Base-by-base conservation (phyloP, 2,888 invertebrate genomes). In the Mesochorus sp. region DNA sequence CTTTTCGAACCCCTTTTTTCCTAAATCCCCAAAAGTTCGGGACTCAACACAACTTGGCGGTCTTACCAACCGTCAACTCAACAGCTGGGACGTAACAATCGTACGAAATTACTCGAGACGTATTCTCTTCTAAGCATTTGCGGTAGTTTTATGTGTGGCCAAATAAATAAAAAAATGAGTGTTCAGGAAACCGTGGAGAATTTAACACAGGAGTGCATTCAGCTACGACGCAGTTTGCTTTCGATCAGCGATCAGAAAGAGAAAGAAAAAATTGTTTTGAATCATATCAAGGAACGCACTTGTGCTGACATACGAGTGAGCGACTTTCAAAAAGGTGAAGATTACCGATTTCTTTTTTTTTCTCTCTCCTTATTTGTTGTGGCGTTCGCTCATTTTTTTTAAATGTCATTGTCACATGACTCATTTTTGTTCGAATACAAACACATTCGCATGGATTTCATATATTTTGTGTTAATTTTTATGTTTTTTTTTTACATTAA, bases 271-370 rank as follows among this genome's bases (percentile, higher is more conserved):
- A 85, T 94, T 3, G 91, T 94, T 80, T 85, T 90, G 44, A 92
- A 92, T 75, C 95, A 94, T 83, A 92, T 95, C 14, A 92, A 93
- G 84, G 92, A 92, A 88, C 89, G 82, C 57, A 83, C 83, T 1
- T 80, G 84, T 3, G 84, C 76, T 12, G 85, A 79, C 5, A 39
- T 78, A 37, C 76, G 73, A 14, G 80, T 87, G 76, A 86, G 81
- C 76, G 89, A 90, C 79, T 91, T 91, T 80, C 87, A 85, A 81
- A 86, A 87, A 90, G 90, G 91, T 90, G 79, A 59, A 75, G 51
- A 70, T 74, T 53, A 64, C 70, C n/a, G n/a, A 70, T 34, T 67
- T 55, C 67, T 68, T 37, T 26, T n/a, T 34, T 61, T 37, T 62
- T 49, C 31, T 6, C n/a, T 17, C 39, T 24, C 12, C 6, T 4